Base-by-base conservation (phyloP, 2,113 vertebrate species). In the Pyxicephalus adspersus region DNA sequence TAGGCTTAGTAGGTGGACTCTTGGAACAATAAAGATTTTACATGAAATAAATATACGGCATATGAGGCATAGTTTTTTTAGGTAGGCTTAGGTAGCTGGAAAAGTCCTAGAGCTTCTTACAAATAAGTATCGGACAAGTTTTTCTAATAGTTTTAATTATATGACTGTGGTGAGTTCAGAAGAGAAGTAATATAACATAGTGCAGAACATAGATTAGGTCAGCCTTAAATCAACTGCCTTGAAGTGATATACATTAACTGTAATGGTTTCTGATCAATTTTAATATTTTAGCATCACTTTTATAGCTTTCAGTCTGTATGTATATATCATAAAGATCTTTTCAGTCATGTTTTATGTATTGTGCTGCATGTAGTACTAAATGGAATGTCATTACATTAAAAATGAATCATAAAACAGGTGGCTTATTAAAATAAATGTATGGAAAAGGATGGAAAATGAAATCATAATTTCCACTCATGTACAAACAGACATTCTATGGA, bases 251-350 rank as follows among this genome's bases (percentile, higher is more conserved):
- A 63, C 57, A 45, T 51, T 64, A 45, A 7, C 13, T 76, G 61
- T 76, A 74, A 64, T 76, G 73, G 55, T 4, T 45, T 58, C 60
- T 76, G 34, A 76, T 76, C 55, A 76, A 38, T 50, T 58, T 45
- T 55, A 61, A 61, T 75, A 31, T 45, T 61, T 63, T 15, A 51
- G 34, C 22, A 64, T 20, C 22, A 63, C 26, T 45, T 76, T 76
- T 76, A 76, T 64, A 31, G 38, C 73, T 38, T 15, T 11, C 73
- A 64, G 28, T 76, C 73, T 76, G 73, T 63, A 76, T 29, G 25
- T 23, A 63, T 23, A 64, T 34, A 20, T 26, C 17, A 60, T 76
- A 63, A 34, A 76, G 16, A 50, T 34, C 60, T 75, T 26, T 50
- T 60, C 72, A 75, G 54, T 31, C 34, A 34, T 61, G 16, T 51